These are phyloP conservation scores for Anoura caudifer DNA, from an alignment of 2,113 vertebrate genomes.

Conservation along the genomic window DNA sequence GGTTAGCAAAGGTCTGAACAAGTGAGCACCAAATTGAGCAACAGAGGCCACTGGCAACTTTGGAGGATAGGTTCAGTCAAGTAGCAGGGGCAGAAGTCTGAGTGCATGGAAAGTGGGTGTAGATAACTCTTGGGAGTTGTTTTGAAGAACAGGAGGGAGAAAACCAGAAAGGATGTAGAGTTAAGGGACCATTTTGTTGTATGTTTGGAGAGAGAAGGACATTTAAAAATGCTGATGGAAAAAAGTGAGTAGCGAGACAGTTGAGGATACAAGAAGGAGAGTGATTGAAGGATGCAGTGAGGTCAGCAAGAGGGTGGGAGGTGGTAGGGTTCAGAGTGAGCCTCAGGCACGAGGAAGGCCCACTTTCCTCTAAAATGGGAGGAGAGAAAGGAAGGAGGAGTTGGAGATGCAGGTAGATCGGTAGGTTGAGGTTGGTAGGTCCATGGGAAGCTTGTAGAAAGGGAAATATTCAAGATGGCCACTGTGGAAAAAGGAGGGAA, in stretches of 20 bases:
- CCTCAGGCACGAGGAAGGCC: background rate
- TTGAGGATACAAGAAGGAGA: background rate
- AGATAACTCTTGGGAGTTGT: background rate
- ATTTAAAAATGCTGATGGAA: background rate
- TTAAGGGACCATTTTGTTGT: constrained; percentile 3
- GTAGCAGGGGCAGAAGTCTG: background rate
- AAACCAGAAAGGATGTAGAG: background rate
- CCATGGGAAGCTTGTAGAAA: background rate
- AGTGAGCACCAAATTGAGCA: background rate
- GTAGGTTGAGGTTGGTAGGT: background rate
- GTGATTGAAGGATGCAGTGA: background rate
- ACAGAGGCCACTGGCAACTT: background rate
- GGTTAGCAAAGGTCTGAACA: background rate
- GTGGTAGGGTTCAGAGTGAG: background rate
- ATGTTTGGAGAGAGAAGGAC: background rate
- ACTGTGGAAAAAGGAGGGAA: background rate
- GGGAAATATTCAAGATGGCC: background rate
- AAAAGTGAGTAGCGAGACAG: background rate
- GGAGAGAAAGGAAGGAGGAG: background rate
- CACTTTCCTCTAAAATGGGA: background rate
- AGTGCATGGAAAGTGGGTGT: background rate
- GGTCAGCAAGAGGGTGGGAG: background rate
- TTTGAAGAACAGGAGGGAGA: background rate
- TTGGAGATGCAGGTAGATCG: background rate
- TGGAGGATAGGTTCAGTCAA: background rate